Percentiles rank a stretch among this genome's conserved stretches.
These are phyloP conservation scores for Zapornia atra DNA, from an alignment of 2,113 vertebrate genomes.

Conservation along the genomic window DNA sequence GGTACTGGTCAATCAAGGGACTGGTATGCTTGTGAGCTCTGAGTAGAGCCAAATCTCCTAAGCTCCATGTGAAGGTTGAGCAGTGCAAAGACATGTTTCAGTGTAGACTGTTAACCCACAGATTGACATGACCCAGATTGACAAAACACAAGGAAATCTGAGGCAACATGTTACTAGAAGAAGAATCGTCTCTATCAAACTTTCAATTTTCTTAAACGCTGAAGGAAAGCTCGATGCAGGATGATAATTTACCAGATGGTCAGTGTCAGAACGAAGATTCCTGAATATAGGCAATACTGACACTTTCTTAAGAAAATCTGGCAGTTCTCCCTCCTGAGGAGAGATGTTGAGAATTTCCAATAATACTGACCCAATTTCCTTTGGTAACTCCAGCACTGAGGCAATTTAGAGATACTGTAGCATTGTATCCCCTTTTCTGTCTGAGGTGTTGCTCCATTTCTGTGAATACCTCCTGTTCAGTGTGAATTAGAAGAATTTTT, in stretches of 20 bases:
- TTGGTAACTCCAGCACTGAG: background rate
- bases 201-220: background rate
- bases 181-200: background rate
- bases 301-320: conserved; percentile 46
- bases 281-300: conserved; percentile 45
- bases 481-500: conserved; percentile 20
- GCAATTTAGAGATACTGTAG: background rate
- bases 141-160: background rate
- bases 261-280: conserved; percentile 55
- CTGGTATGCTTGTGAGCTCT: background rate
- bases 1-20: background rate
- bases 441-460: conserved; percentile 20
- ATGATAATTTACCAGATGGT: conserved; percentile 61
- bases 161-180: conserved; percentile 13
- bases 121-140: background rate
- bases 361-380: conserved; percentile 64
- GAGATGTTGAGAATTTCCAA: conserved; percentile 53
- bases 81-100: background rate
- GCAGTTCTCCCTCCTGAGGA: conserved; percentile 28
- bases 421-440: conserved; percentile 3
- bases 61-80: background rate
- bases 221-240: background rate
- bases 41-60: background rate
- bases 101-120: background rate
- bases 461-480: conserved; percentile 5